phyloP scores from a whole-genome alignment of 2,888 invertebrate species.

The Melanchra persicariae region DNA sequence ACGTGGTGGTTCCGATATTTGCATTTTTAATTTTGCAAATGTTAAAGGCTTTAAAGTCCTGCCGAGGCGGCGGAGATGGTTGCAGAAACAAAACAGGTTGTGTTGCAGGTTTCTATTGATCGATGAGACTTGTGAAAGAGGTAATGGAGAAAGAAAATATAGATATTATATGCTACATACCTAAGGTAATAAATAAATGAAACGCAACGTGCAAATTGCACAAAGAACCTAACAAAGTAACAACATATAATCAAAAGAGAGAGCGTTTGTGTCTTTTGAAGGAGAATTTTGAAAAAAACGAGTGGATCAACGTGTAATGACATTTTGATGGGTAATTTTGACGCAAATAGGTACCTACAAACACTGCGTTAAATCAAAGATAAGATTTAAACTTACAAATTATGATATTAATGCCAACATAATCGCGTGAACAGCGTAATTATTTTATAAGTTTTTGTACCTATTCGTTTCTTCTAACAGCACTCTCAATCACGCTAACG shows the following conservation, averaged over 20 bases:
- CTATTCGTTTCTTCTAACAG: neutral
- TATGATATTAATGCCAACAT: slow-evolving; percentile 6
- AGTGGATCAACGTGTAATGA: neutral
- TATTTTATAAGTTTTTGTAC: slow-evolving; percentile 27
- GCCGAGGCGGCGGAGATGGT: neutral
- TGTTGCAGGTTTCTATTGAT: neutral
- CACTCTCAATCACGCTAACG: slow-evolving; percentile 4
- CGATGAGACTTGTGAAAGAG: slow-evolving; percentile 5
- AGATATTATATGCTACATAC: neutral
- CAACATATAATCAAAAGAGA: slow-evolving; percentile 27
- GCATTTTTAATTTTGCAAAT: slow-evolving; percentile 37
- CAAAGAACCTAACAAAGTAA: neutral
- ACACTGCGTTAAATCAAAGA: neutral
- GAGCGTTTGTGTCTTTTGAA: slow-evolving; percentile 42
- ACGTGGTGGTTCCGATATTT: slow-evolving; percentile 48
- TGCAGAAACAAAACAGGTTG: neutral
- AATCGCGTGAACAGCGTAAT: slow-evolving; percentile 10
- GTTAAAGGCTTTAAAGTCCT: slow-evolving; percentile 11
- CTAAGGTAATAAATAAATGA: slow-evolving; percentile 29
- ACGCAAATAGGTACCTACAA: no score
- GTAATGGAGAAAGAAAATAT: neutral
- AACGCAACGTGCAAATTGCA: slow-evolving; percentile 29
- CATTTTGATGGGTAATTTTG: slow-evolving; percentile 2
- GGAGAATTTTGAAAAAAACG: slow-evolving; percentile 19
- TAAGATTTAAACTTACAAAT: neutral